Evolutionary conservation across 2,113 vertebrate species (phyloP), one percentile per base, ranked within the genome.

Genomic region (Mola mola): DNA sequence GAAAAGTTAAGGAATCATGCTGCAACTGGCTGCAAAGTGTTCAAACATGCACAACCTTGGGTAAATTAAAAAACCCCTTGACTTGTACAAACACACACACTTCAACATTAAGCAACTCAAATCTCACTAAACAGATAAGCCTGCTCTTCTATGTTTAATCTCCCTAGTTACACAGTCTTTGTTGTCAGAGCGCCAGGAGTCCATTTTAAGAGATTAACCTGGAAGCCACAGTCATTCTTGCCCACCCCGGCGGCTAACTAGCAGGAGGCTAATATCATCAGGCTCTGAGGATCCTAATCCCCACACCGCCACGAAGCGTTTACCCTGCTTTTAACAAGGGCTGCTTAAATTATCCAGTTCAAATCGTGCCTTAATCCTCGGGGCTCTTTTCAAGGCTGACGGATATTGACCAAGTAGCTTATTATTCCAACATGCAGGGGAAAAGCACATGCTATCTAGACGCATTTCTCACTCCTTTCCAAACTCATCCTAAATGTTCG

Each of bases 181-280:
- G 85, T 89, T 88, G 85, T 87, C 52, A 5, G 46, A 82, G 77
- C 53, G 16, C 47, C 11, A 13, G 56, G 73, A 65, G 71, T 74
- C 77, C 73, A 44, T 87, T 88, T 87, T 75, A 71, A 31, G 74
- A 84, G 88, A 88, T 88, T 88, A 91, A 90, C 88, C 86, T 81
- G 75, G 41, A 62, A 83, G 72, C 53, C 63, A 33, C 70, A 48
- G 50, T 80, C 40, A 24, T 44, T 62, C 57, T 17, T 24, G 77
- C 44, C 77, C 68, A 58, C 49, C 47, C 65, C 52, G 12, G 40
- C 38, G 16, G 76, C 66, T 82, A 87, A 84, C 85, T 79, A 77
- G 79, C 78, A 16, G 67, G 58, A 37, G 73, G 79, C 50, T 78
- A 78, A 87, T 85, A 75, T 79, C 40, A 8, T 44, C 56, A 22